Percentiles rank a stretch among this genome's conserved stretches.
Evolutionary conservation across 2,888 invertebrate species (phyloP).

Genomic region (Furcula furcula): DNA sequence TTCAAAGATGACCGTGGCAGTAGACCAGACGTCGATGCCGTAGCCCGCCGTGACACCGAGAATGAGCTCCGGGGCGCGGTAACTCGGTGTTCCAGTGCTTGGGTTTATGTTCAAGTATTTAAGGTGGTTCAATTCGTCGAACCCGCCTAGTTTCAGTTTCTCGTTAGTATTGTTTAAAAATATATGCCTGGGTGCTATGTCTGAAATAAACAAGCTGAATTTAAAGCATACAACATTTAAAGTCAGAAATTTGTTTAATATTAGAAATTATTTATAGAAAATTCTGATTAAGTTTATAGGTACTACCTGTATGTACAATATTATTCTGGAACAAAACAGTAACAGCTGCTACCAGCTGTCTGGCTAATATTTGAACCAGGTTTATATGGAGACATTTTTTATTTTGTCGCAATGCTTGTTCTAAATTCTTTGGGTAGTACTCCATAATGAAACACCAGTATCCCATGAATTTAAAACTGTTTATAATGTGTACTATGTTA

Average conservation of each 20-base stretch:
- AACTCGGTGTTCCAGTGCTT: slow-evolving; percentile 36
- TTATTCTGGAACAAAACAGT: slow-evolving; percentile 38
- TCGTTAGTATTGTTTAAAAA: slow-evolving; percentile 37
- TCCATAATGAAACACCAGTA: slow-evolving; percentile 50
- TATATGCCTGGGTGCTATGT: slow-evolving; percentile 58
- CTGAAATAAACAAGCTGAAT: too few relatives aligned
- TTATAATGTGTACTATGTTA: slow-evolving; percentile 29
- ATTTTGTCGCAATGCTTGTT: slow-evolving; percentile 28
- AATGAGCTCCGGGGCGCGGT: slow-evolving; percentile 60
- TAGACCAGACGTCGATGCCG: slow-evolving; percentile 58
- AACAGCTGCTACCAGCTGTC: slow-evolving; percentile 53
- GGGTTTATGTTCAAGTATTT: slow-evolving; percentile 14
- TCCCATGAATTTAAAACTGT: slow-evolving; percentile 28
- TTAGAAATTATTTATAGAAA: too few relatives aligned
- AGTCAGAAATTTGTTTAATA: too few relatives aligned
- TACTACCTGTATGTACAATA: slow-evolving; percentile 55
- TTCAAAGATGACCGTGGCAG: slow-evolving; percentile 52
- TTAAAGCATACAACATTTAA: too few relatives aligned
- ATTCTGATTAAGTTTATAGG: too few relatives aligned
- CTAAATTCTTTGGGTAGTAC: slow-evolving; percentile 50
- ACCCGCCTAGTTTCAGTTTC: slow-evolving; percentile 55
- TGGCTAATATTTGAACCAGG: slow-evolving; percentile 40
- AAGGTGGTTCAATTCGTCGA: slow-evolving; percentile 41
- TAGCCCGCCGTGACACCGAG: slow-evolving; percentile 44
- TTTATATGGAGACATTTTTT: slow-evolving; percentile 41